A percentile compares a stretch with the other conserved stretches of the same genome.
phyloP scores from a whole-genome alignment of 2,113 vertebrate species.

The Stercorarius parasiticus region DNA sequence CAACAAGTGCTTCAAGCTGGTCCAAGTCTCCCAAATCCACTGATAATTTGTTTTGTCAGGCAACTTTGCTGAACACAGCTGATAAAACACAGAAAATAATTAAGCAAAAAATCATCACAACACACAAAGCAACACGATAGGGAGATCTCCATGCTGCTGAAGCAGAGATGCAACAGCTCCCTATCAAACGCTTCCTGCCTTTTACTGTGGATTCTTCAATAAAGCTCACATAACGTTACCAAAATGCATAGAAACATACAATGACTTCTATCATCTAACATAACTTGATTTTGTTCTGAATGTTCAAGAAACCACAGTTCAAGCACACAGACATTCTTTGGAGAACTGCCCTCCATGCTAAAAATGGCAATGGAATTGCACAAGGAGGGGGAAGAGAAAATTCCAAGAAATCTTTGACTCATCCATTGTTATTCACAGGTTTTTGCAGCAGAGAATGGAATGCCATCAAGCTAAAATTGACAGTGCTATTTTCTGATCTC shows the following conservation, averaged over 20 bases:
- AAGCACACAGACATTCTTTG: background rate
- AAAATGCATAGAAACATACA: background rate
- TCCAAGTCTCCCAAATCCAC: background rate
- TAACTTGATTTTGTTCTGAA: background rate
- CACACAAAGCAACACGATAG: background rate
- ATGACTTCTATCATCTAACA: background rate
- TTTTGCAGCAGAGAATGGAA: constrained; percentile 58
- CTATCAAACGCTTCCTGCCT: background rate
- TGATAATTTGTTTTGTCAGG: constrained; percentile 23
- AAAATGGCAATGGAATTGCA: constrained; percentile 47
- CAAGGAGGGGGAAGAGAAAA: background rate
- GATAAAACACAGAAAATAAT: constrained; percentile 44
- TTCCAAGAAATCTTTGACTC: constrained; percentile 65
- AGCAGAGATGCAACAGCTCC: background rate
- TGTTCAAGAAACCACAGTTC: constrained; percentile 27
- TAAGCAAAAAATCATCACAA: background rate
- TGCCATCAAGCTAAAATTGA: background rate
- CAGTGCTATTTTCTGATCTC: constrained; percentile 42
- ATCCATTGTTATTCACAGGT: constrained; percentile 41
- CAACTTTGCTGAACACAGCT: background rate
- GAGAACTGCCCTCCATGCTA: background rate
- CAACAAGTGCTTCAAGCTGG: constrained; percentile 18
- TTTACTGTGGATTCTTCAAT: background rate
- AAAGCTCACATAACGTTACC: background rate
- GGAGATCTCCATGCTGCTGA: background rate